Evolutionary conservation across 2,797 vertebrate species (phyloP).

Genomic region (Artibeus jamaicensis): DNA sequence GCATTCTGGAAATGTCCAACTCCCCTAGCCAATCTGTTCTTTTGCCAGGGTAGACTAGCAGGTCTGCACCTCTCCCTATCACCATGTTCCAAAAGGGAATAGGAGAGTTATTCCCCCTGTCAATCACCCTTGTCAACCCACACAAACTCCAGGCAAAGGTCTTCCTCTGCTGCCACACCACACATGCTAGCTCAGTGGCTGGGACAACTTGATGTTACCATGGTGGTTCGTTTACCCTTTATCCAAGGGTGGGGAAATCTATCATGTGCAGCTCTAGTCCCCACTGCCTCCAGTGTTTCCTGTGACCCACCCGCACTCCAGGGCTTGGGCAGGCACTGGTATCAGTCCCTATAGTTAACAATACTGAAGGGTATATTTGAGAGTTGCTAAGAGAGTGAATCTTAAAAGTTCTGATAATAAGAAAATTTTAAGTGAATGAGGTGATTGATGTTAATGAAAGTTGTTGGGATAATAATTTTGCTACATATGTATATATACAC

Average conservation of each 20-base stretch:
- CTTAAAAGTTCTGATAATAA: background rate
- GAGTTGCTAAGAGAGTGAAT: background rate
- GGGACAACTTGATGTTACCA: background rate
- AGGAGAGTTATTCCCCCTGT: background rate
- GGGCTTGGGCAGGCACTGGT: background rate
- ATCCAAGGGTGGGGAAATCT: background rate
- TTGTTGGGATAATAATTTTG: background rate
- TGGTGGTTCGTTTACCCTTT: background rate
- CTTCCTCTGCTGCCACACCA: background rate
- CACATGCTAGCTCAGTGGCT: background rate
- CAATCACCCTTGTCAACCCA: background rate
- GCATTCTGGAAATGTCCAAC: background rate
- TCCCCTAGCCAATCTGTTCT: background rate
- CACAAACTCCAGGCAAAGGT: background rate
- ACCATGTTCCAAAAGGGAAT: background rate
- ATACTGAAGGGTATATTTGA: background rate
- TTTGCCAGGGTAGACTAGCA: background rate
- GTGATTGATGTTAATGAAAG: background rate
- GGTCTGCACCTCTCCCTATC: background rate
- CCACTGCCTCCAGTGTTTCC: background rate
- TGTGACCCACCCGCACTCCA: background rate
- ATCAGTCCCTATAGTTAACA: background rate
- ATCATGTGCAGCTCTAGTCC: too few relatives aligned
- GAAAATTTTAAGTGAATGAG: background rate
- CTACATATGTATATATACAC: background rate